These are phyloP conservation scores for Nyctalus aviator DNA, from an alignment of 2,797 vertebrate species.

Conservation along the genomic window DNA sequence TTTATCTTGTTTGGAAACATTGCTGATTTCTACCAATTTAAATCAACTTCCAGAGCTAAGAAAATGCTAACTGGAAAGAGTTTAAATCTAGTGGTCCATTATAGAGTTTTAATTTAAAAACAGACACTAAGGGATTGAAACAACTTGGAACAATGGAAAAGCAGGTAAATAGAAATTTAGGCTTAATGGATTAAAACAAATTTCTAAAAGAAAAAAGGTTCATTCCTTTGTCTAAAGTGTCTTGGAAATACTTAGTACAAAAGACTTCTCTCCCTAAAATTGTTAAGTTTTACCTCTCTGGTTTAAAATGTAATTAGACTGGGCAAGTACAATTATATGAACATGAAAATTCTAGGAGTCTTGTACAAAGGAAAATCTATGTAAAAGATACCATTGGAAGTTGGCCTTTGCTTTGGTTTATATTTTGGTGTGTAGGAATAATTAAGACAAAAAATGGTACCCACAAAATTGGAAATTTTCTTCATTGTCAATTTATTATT, in stretches of 20 bases:
- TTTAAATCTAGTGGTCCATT: slow-evolving; percentile 36
- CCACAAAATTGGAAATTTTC: neutral
- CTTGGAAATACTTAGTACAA: neutral
- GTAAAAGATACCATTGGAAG: neutral
- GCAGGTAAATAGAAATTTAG: slow-evolving; percentile 11
- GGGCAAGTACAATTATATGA: neutral
- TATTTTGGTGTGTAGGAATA: neutral
- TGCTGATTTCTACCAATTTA: slow-evolving; percentile 38
- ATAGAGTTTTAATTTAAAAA: slow-evolving; percentile 61
- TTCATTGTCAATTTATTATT: neutral
- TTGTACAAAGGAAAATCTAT: neutral
- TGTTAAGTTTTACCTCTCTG: neutral
- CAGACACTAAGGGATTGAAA: neutral
- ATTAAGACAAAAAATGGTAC: neutral
- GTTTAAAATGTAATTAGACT: neutral
- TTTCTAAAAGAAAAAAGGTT: slow-evolving; percentile 1
- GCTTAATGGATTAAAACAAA: slow-evolving; percentile 19
- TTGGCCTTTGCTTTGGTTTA: neutral
- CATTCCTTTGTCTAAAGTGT: slow-evolving; percentile 2
- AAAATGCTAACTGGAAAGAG: slow-evolving; percentile 14
- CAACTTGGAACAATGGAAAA: slow-evolving; percentile 9
- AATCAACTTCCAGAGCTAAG: slow-evolving; percentile 35
- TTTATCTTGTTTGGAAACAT: neutral
- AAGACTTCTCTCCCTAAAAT: neutral
- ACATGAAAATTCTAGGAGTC: neutral